These are phyloP conservation scores for Semnornis frantzii DNA, from an alignment of 2,113 vertebrate species.

Conservation along the genomic window DNA sequence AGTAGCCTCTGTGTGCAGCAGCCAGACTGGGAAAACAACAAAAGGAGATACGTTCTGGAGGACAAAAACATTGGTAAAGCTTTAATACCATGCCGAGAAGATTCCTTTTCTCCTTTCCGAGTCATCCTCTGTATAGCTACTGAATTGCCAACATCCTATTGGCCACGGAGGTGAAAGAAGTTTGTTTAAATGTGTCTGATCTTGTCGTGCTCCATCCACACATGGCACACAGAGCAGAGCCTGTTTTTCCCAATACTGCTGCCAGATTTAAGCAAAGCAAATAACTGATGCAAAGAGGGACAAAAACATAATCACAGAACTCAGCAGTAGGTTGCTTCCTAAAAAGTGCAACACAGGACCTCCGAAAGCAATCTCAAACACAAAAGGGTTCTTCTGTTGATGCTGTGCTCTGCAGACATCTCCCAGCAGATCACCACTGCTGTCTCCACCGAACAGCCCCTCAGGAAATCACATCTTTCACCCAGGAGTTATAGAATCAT, in stretches of 20 bases:
- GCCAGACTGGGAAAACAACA: neutral
- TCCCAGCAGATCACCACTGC: neutral
- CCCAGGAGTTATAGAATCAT: too few species aligned
- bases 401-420: neutral
- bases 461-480: neutral
- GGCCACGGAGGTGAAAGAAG: neutral
- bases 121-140: neutral
- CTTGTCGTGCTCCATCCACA: neutral
- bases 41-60: neutral
- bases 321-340: neutral
- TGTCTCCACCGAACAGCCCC: neutral
- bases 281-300: neutral
- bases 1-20: neutral
- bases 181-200: neutral
- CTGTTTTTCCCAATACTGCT: neutral
- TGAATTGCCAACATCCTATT: neutral
- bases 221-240: neutral
- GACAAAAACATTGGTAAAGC: neutral
- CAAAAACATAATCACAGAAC: neutral
- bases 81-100: neutral
- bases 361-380: neutral
- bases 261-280: conserved; percentile 19
- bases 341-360: neutral
- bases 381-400: neutral
- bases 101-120: neutral